A percentile compares a stretch with the other conserved stretches of the same genome.
Conservation (phyloP, 2,888 invertebrate genomes). For the Ennomos erosarius region DNA sequence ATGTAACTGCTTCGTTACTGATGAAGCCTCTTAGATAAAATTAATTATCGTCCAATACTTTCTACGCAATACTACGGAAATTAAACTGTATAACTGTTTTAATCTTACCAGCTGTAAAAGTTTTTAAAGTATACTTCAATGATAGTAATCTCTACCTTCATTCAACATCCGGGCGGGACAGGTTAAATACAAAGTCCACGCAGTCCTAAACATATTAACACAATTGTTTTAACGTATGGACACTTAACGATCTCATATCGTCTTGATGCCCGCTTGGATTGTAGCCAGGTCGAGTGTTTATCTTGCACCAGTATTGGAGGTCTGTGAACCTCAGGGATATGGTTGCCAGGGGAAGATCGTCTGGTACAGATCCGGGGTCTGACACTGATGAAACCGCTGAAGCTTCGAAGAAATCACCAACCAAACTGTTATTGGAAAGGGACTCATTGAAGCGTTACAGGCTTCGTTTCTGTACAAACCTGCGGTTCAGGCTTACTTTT, state of each 20-base stretch:
- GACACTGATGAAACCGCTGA: conserved; percentile 2
- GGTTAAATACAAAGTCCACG: conserved; percentile 11
- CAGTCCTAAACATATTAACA: conserved; percentile 3
- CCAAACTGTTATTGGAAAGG: too few species aligned
- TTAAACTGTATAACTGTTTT: too few species aligned
- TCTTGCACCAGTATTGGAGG: conserved; percentile 49
- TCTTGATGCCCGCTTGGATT: conserved; percentile 58
- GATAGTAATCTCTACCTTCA: too few species aligned
- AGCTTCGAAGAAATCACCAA: too few species aligned
- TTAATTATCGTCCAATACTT: too few species aligned
- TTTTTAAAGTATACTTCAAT: too few species aligned
- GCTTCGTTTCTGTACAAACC: too few species aligned
- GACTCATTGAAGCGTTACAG: too few species aligned
- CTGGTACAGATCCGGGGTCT: background rate
- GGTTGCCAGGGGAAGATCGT: conserved; percentile 24
- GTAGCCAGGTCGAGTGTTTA: conserved; percentile 54
- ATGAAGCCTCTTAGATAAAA: too few species aligned
- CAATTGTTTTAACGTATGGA: conserved; percentile 36
- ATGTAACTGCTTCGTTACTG: background rate
- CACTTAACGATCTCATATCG: conserved; percentile 36
- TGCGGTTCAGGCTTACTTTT: too few species aligned
- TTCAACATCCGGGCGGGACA: conserved; percentile 7
- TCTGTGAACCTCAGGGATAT: conserved; percentile 51
- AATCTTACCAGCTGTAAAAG: too few species aligned
- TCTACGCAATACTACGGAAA: too few species aligned